phyloP scores from a whole-genome alignment of 2,113 vertebrate genomes.

The Poeciliopsis prolifica region DNA sequence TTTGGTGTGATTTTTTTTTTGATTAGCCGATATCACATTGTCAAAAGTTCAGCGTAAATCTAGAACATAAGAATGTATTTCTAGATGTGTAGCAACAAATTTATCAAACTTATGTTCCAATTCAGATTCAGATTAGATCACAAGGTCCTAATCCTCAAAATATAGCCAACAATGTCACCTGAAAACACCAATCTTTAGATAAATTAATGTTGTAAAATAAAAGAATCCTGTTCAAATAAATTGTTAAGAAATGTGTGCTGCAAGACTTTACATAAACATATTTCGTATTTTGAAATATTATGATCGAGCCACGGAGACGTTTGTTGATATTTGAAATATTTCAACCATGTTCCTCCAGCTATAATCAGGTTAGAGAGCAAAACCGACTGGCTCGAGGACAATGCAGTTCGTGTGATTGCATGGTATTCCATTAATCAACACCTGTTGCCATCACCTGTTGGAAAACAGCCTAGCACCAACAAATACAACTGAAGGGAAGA shows the following conservation, averaged over 20 bases:
- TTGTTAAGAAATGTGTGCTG: conserved; percentile 13
- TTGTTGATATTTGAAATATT: neutral
- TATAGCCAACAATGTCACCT: neutral
- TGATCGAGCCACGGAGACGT: conserved; percentile 7
- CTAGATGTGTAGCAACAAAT: neutral
- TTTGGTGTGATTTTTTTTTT: neutral
- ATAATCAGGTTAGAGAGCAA: neutral
- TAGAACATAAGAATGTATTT: neutral
- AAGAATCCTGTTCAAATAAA: neutral
- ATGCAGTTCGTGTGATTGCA: neutral
- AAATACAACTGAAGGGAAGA: neutral
- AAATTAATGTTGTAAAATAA: neutral
- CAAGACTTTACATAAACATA: conserved; percentile 17
- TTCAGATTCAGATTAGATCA: neutral
- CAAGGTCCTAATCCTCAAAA: neutral
- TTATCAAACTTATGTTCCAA: neutral
- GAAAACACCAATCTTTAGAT: neutral
- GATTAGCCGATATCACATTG: neutral
- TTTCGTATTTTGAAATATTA: conserved; percentile 3
- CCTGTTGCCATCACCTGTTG: neutral
- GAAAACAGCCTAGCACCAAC: neutral
- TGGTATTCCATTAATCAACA: neutral
- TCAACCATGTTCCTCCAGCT: neutral
- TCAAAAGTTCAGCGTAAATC: neutral
- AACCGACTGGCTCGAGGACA: neutral